Conservation (phyloP, 2,797 vertebrate genomes). For the Chaetophractus vellerosus region DNA sequence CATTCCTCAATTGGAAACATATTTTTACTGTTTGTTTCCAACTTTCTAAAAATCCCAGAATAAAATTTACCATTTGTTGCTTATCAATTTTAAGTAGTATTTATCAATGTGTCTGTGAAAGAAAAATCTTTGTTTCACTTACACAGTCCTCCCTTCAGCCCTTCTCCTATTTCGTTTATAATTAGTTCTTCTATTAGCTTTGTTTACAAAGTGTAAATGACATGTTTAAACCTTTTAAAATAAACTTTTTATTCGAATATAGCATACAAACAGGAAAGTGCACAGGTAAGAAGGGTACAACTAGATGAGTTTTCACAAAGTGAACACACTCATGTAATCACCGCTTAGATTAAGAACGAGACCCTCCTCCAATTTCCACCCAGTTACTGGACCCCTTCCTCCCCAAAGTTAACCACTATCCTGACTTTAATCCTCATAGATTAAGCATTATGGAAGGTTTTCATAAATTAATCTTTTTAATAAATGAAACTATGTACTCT, state of each 20-base stretch:
- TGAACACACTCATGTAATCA: neutral
- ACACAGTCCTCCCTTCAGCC: neutral
- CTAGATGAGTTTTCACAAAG: neutral
- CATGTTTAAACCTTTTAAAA: neutral
- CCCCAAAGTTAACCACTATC: neutral
- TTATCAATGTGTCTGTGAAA: neutral
- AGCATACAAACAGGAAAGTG: neutral
- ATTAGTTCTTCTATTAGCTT: neutral
- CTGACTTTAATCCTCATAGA: neutral
- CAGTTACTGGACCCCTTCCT: neutral
- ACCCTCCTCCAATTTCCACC: neutral
- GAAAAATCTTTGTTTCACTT: neutral
- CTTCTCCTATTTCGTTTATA: neutral
- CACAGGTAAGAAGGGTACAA: neutral
- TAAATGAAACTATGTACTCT: neutral
- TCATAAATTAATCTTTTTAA: neutral
- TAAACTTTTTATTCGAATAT: neutral
- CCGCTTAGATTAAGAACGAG: neutral
- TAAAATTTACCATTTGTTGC: constrained; percentile 23
- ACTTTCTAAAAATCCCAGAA: constrained; percentile 17
- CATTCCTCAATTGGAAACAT: neutral
- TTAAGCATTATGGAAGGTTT: neutral
- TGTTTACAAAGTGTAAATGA: constrained; percentile 24
- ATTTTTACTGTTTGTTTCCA: neutral
- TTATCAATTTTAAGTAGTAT: constrained; percentile 10